Conservation (phyloP, 2,797 vertebrate species). For the Sebastes kiyomatsui region DNA sequence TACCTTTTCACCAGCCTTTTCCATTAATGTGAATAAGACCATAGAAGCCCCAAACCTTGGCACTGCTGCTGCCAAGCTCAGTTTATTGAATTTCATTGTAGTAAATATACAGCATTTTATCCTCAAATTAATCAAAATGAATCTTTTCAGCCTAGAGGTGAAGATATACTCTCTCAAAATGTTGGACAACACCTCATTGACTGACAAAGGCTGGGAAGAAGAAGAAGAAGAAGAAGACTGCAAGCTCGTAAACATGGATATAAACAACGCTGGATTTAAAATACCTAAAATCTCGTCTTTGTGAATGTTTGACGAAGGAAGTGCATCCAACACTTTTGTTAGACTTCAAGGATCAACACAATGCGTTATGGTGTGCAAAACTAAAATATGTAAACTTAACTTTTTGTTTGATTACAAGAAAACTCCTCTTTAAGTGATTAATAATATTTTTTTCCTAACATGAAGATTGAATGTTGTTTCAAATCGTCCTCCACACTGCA, state of each 20-base stretch:
- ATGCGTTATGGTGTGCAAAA: not conserved
- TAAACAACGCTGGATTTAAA: not conserved
- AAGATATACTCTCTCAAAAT: not conserved
- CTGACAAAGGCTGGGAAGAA: too few species aligned
- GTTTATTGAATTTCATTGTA: rapidly evolving
- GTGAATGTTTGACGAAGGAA: not conserved
- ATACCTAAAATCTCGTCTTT: not conserved
- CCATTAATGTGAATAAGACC: too few species aligned
- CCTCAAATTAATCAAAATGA: too few species aligned
- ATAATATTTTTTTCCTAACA: not conserved
- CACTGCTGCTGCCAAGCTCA: rapidly evolving
- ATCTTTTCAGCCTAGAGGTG: too few species aligned
- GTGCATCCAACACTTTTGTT: not conserved
- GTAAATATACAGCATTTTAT: rapidly evolving
- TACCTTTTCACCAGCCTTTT: too few species aligned
- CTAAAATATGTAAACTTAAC: not conserved
- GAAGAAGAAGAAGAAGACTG: not conserved
- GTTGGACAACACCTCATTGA: not conserved
- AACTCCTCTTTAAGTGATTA: not conserved
- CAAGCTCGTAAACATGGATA: not conserved
- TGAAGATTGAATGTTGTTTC: rapidly evolving
- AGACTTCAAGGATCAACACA: not conserved
- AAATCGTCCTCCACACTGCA: not conserved
- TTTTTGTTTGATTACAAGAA: not conserved
- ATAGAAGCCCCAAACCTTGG: too few species aligned